Evolutionary conservation across 2,888 invertebrate species (phyloP).

Genomic region (Endomychus coccineus): DNA sequence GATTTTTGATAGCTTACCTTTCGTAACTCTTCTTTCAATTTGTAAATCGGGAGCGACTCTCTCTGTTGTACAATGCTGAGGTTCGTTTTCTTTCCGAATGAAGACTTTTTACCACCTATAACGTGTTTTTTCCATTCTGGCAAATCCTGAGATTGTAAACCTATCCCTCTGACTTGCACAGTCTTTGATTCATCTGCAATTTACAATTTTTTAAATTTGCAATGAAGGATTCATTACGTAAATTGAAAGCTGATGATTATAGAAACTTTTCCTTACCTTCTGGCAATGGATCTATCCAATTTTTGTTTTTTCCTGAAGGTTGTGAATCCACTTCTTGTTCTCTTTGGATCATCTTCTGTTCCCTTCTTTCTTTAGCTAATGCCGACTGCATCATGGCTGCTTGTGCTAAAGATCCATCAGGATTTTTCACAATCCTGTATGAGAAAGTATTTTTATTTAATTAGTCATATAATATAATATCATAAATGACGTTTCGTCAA

Average conservation of each 20-base stretch:
- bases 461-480: conserved; percentile 4
- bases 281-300: conserved; percentile 95
- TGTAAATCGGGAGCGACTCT: conserved; percentile 92
- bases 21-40: conserved; percentile 86
- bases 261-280: conserved; percentile 49
- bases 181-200: conserved; percentile 26
- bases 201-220: background rate
- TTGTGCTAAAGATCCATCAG: conserved; percentile 96
- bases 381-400: conserved; percentile 99
- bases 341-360: conserved; percentile 91
- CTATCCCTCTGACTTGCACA: conserved; percentile 72
- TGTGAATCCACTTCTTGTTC: conserved; percentile 86
- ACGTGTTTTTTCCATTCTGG: conserved; percentile 99
- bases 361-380: conserved; percentile 91
- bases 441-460: too few species aligned
- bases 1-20: conserved; percentile 60
- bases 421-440: conserved; percentile 95
- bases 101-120: conserved; percentile 94
- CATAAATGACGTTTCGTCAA: background rate
- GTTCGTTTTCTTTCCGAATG: conserved; percentile 96
- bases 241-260: background rate
- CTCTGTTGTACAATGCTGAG: conserved; percentile 90
- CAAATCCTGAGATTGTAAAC: conserved; percentile 77
- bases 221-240: background rate
- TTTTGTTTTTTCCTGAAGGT: conserved; percentile 77